Evolutionary conservation across 2,113 vertebrate species (phyloP).

Genomic region (Mionectes macconnelli): DNA sequence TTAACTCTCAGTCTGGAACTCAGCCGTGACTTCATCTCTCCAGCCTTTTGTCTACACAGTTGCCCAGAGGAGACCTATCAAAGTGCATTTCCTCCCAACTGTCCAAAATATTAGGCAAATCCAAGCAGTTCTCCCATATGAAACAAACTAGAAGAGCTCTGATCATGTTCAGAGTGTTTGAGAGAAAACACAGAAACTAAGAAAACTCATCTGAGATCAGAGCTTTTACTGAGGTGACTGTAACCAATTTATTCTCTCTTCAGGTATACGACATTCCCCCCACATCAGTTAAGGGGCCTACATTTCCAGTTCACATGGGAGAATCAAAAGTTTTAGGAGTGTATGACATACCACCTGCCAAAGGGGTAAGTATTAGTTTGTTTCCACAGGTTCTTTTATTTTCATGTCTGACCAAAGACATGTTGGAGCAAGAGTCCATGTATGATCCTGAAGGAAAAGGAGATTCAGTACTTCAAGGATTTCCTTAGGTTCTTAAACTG

Average conservation of each 20-base stretch:
- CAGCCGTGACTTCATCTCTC: background rate
- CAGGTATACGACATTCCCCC: slow-evolving; percentile 95
- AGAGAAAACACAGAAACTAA: background rate
- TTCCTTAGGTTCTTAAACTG: background rate
- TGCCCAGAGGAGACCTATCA: background rate
- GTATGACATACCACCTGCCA: slow-evolving; percentile 86
- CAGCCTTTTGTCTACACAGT: background rate
- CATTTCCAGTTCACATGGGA: slow-evolving; percentile 60
- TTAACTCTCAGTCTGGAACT: background rate
- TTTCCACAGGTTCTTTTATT: background rate
- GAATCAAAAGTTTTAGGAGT: slow-evolving; percentile 80
- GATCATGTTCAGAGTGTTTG: background rate
- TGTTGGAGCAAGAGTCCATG: background rate
- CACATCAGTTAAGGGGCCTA: slow-evolving; percentile 71
- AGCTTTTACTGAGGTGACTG: background rate
- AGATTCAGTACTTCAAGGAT: background rate
- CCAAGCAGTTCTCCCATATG: background rate
- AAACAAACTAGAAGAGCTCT: background rate
- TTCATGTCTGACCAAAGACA: background rate
- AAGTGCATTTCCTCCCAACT: background rate
- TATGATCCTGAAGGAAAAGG: background rate
- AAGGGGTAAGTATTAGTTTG: slow-evolving; percentile 72
- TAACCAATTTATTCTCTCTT: slow-evolving; percentile 25
- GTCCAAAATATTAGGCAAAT: background rate
- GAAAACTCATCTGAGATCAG: background rate